These are phyloP conservation scores for Calidris pygmaea DNA, from an alignment of 2,113 vertebrate species.

Conservation along the genomic window DNA sequence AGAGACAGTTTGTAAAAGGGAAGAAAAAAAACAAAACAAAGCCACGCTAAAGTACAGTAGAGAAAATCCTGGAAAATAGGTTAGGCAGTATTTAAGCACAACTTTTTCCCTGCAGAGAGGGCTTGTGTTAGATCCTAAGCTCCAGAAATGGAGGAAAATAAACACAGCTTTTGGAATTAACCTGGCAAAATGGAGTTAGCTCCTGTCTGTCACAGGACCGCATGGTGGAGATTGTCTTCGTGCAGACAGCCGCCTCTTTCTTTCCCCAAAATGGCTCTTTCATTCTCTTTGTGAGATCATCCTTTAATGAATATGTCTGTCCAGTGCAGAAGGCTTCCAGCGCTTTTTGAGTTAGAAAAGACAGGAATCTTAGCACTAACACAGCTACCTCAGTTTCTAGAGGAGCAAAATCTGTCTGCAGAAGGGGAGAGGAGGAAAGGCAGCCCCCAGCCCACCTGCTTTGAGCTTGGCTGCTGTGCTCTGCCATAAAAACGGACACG, in stretches of 20 bases:
- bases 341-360: not conserved
- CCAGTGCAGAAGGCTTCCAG: accelerated
- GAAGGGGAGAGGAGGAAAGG: not conserved
- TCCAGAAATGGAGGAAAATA: not conserved
- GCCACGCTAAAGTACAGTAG: not conserved
- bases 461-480: not conserved
- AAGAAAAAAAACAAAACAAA: not conserved
- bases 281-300: not conserved
- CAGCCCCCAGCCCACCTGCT: not conserved
- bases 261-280: not conserved
- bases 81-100: not conserved
- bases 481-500: not conserved
- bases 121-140: not conserved
- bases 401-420: not conserved
- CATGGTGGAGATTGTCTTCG: not conserved
- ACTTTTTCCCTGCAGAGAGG: not conserved
- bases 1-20: not conserved
- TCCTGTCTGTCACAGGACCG: not conserved
- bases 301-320: not conserved
- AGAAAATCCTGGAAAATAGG: not conserved
- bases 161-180: conserved; percentile 20
- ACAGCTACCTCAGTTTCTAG: not conserved
- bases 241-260: not conserved
- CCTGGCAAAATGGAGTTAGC: not conserved
- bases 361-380: not conserved